Base-by-base conservation (phyloP, 2,888 invertebrate genomes). In the Calameuta filiformis region DNA sequence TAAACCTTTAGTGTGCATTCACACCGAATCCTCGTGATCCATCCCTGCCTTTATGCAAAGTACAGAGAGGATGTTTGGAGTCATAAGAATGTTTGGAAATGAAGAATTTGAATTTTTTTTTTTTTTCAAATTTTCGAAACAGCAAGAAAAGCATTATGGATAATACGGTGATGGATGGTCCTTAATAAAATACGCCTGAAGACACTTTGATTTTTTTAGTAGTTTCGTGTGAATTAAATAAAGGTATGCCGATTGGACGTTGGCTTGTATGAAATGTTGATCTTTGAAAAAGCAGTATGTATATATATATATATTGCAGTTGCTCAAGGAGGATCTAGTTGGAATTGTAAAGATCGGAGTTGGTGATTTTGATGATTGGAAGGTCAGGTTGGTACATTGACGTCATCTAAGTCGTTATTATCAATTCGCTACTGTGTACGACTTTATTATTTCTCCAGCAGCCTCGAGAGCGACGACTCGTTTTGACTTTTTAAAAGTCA, bases 1-100 rank as follows among this genome's bases (percentile, higher is more conserved):
- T 87, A 85, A 81, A 85, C 68, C 81, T 79, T 84, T 83, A 83
- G 81, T 83, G 78, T 81, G 78, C 75, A 75, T 79, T 84, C 83
- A 82, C 83, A 83, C 79, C 75, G 75, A 23, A 33, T 71, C 11
- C 3, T 3, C 11, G 30, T 4, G 2, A 34, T 23, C 9, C 56
- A 23, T 0, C 56, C 23, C 23, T 23, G 23, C 9, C 40, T 80
- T 56, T 73, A 56, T 9, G 56, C 23, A 23, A 15, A 56, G 23
- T 23, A 2, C 9, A 56, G 23, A 23, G 6, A 56, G 1, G 9
- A 56, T 9, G 9, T 23, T 23, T 15, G 15, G 23, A 23, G 23
- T 40, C 40, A 23, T 23, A 6, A 56, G 9, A 23, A 23, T 56
- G 23, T 23, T 9, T 56, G 23, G 9, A 23, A 56, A 23, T 9